Percentiles rank a stretch among this genome's conserved stretches.
These are phyloP conservation scores for Apogon talboti DNA, from an alignment of 2,797 vertebrate genomes.

Conservation along the genomic window DNA sequence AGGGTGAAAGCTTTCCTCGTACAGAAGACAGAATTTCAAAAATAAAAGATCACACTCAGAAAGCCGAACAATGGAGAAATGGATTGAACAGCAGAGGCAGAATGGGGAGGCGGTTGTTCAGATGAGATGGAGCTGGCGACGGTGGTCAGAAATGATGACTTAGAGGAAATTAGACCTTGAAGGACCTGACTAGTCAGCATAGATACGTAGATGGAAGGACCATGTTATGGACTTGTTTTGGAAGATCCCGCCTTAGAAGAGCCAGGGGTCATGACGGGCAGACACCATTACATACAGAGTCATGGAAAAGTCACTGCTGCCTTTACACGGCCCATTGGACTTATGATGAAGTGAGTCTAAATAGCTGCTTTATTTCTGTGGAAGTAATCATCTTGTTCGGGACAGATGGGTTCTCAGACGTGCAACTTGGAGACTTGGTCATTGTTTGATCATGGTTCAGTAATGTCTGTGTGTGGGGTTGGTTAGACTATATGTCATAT, in stretches of 20 bases:
- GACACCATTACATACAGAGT: constrained; percentile 46
- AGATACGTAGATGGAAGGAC: constrained; percentile 48
- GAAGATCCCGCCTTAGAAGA: constrained; percentile 47
- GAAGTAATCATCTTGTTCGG: constrained; percentile 67
- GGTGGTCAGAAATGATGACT: constrained; percentile 61
- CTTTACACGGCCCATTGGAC: constrained; percentile 51
- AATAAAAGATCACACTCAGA: constrained; percentile 6
- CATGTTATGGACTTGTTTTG: constrained; percentile 67
- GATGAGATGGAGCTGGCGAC: constrained; percentile 50
- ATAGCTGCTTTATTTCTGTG: constrained; percentile 57
- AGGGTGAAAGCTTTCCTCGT: constrained; percentile 10
- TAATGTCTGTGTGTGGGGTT: not conserved
- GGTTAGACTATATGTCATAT: too few species aligned
- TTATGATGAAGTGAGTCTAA: constrained; percentile 69
- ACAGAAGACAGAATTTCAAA: constrained; percentile 14
- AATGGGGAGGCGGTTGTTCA: constrained; percentile 45
- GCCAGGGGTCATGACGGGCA: constrained; percentile 58
- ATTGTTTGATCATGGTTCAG: constrained; percentile 27
- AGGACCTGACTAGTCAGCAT: constrained; percentile 55
- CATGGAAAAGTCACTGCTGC: constrained; percentile 66
- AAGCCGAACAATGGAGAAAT: constrained; percentile 21
- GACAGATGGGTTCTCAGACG: constrained; percentile 36
- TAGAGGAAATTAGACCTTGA: constrained; percentile 54
- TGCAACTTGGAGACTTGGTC: constrained; percentile 30
- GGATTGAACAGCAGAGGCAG: constrained; percentile 31